Base-by-base conservation (phyloP, 2,797 vertebrate species). In the Forpus xanthops region DNA sequence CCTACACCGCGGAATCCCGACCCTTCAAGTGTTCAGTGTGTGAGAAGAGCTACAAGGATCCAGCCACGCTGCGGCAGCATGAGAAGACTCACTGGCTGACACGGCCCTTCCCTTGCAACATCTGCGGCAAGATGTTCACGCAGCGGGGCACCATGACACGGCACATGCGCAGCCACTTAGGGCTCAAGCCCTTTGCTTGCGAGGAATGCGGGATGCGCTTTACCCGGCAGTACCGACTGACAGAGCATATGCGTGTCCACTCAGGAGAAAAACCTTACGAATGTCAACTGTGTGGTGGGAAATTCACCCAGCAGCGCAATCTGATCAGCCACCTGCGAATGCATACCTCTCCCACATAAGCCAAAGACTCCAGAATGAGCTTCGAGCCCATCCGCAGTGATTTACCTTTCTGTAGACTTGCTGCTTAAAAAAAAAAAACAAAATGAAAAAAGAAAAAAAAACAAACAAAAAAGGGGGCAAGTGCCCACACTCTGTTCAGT, bases 121-220 rank as follows among this genome's bases (percentile, higher is more conserved):
- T 99, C 98, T 99, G 99, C 3, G 99, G 99, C 96, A 99, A 99
- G 97, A 99, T 99, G 99, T 99, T 99, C 98, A 99, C 99, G 2
- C 99, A 99, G 97, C 98, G 99, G 24, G 99, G 99, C 97, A 99
- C 99, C 97, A 99, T 99, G 99, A 99, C 99, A 2, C 99, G 99
- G 88, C 99, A 99, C 98, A 99, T 99, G 99, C 99, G 99, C 95
- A 99, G 99, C 98, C 99, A 99, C 97, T 97, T 99, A 65, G 99
- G 99, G 97, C 98, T 99, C 92, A 99, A 99, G 98, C 99, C 99
- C 56, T 99, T 99, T 33, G 99, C 99, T 80, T 99, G 99, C 8
- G 99, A 99, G 67, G 99, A 99, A 98, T 99, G 99, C 47, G 99
- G 99, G 97, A 99, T 99, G 99, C 99, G 99, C 97, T 99, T 99